Evolutionary conservation across 37 sponge, comb jelly and placozoan genomes (phyloP).

Genomic region (Cliona cf. orientalis): DNA sequence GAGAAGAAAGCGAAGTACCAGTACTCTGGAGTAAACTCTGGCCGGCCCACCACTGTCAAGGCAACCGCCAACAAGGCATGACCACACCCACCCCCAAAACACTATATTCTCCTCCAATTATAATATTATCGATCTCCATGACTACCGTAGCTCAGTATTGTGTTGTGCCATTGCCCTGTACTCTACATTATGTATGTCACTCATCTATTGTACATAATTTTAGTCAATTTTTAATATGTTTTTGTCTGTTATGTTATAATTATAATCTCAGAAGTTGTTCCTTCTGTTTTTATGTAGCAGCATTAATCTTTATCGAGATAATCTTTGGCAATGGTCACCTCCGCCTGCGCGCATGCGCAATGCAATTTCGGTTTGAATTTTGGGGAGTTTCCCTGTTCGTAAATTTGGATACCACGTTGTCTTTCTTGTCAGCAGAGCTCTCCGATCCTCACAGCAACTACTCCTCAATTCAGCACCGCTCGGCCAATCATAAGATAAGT

Average conservation of each 20-base stretch:
- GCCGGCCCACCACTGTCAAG: slow-evolving; percentile 67
- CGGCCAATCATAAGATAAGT: no score
- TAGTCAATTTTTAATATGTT: neutral
- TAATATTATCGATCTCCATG: neutral
- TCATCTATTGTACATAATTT: neutral
- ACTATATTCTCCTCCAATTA: neutral
- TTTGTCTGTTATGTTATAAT: neutral
- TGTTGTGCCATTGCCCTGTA: neutral
- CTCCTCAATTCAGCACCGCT: no score
- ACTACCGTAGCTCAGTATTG: neutral
- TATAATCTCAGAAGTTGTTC: no score
- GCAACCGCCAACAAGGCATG: slow-evolving; percentile 19
- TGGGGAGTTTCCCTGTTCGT: no score
- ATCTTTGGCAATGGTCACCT: no score
- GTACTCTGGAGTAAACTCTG: slow-evolving; percentile 95
- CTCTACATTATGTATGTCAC: neutral
- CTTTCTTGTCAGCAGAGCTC: no score
- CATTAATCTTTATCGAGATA: no score
- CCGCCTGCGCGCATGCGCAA: no score
- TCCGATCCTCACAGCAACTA: no score
- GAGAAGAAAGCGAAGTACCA: slow-evolving; percentile 99
- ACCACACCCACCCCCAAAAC: neutral
- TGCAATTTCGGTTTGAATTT: no score
- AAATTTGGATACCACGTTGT: no score
- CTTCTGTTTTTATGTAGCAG: no score